Evolutionary conservation across 2,113 vertebrate species (phyloP).

Genomic region (Triplophysa rosa): DNA sequence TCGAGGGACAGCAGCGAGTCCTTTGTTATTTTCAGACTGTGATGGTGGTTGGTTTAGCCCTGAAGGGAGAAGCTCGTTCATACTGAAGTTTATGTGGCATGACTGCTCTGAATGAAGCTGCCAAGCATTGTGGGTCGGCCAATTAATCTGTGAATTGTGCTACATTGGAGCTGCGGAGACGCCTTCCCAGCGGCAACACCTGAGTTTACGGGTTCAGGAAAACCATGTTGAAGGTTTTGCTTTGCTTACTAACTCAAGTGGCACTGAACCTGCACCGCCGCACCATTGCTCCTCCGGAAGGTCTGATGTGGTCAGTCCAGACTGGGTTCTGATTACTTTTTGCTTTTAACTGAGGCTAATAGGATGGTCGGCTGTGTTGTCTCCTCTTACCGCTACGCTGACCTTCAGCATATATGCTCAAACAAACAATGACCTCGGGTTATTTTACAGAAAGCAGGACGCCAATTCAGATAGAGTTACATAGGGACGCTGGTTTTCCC

Average conservation of each 20-base stretch:
- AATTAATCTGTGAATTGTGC: slow-evolving; percentile 37
- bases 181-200: not conserved
- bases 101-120: slow-evolving; percentile 33
- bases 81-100: slow-evolving; percentile 38
- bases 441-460: slow-evolving; percentile 17
- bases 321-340: not conserved
- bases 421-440: slow-evolving; percentile 7
- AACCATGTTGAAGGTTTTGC: not conserved
- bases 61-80: slow-evolving; percentile 30
- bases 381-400: not conserved
- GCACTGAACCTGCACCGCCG: not conserved
- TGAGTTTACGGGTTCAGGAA: slow-evolving; percentile 1
- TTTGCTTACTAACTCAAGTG: slow-evolving; percentile 11
- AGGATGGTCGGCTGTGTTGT: not conserved
- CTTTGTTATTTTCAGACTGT: slow-evolving; percentile 29
- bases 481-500: not conserved
- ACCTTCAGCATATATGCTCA: not conserved
- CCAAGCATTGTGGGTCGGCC: not conserved
- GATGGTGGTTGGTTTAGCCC: slow-evolving; percentile 10
- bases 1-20: slow-evolving; percentile 4
- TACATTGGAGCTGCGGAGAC: not conserved
- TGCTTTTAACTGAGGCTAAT: slow-evolving; percentile 6
- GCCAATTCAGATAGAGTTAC: slow-evolving; percentile 6
- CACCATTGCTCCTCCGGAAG: not conserved
- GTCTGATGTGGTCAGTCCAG: not conserved